Conservation (phyloP, 2,113 vertebrate genomes). For the Strigops habroptila region DNA sequence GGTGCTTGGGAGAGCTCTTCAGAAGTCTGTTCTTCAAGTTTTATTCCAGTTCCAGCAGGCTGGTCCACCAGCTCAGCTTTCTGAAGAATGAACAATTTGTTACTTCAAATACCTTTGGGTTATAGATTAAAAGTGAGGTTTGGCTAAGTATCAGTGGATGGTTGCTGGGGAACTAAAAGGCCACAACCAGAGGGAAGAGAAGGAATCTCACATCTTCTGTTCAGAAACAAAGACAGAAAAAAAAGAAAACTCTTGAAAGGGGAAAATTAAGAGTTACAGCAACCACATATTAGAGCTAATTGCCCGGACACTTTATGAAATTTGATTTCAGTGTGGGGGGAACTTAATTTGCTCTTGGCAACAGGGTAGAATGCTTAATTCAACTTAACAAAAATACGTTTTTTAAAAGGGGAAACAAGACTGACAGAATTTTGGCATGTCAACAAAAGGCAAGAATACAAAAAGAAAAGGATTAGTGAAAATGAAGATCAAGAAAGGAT, state of each 20-base stretch:
- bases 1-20: slow-evolving; percentile 2
- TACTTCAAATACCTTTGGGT: slow-evolving; percentile 50
- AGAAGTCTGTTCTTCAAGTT: slow-evolving; percentile 23
- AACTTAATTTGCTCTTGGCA: slow-evolving; percentile 74
- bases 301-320: slow-evolving; percentile 49
- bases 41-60: slow-evolving; percentile 26
- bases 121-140: slow-evolving; percentile 54
- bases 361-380: slow-evolving; percentile 68
- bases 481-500: slow-evolving; percentile 80
- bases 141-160: slow-evolving; percentile 36
- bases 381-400: slow-evolving; percentile 73
- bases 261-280: slow-evolving; percentile 48
- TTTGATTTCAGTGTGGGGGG: slow-evolving; percentile 41
- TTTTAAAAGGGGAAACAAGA: slow-evolving; percentile 75
- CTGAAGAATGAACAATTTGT: slow-evolving; percentile 61
- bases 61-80: neutral
- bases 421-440: slow-evolving; percentile 80
- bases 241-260: slow-evolving; percentile 50
- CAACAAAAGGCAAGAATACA: slow-evolving; percentile 78
- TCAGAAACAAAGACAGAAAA: slow-evolving; percentile 40
- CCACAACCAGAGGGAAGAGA: slow-evolving; percentile 36
- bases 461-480: slow-evolving; percentile 80
- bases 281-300: slow-evolving; percentile 50
- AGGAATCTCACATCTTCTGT: slow-evolving; percentile 20
- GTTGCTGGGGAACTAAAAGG: slow-evolving; percentile 20